phyloP scores from a whole-genome alignment of 2,888 invertebrate species.

The Ganaspis brasiliensis region DNA sequence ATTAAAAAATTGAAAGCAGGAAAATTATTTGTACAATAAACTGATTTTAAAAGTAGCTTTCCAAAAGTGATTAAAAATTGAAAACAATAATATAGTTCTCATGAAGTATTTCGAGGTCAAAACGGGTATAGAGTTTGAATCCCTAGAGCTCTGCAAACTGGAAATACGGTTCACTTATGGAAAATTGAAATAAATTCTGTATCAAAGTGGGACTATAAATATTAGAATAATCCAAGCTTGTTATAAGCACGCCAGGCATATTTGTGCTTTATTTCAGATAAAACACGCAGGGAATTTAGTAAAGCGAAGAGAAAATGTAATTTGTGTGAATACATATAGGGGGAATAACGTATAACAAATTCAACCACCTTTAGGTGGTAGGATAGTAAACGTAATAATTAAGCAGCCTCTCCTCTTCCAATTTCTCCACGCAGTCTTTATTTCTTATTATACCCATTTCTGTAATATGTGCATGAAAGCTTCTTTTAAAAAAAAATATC shows the following conservation, averaged over 20 bases:
- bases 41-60: not conserved
- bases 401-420: not conserved
- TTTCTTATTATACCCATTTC: not conserved
- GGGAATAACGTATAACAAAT: slow-evolving; percentile 1
- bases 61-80: slow-evolving; percentile 9
- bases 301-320: slow-evolving; percentile 21
- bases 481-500: no score
- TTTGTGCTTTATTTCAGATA: slow-evolving; percentile 6
- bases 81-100: slow-evolving; percentile 12
- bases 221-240: slow-evolving; percentile 23
- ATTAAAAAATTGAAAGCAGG: not conserved
- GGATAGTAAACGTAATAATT: not conserved
- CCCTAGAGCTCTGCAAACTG: not conserved
- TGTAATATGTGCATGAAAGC: no score
- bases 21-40: not conserved
- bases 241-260: not conserved
- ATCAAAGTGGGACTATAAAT: slow-evolving; percentile 20
- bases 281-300: not conserved
- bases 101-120: slow-evolving; percentile 10
- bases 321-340: slow-evolving; percentile 3
- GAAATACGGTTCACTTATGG: slow-evolving; percentile 15
- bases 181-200: slow-evolving; percentile 25
- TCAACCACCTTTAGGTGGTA: not conserved
- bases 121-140: not conserved
- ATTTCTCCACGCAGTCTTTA: not conserved